Percentiles rank a stretch among this genome's conserved stretches.
These are phyloP conservation scores for Cylloceria caligata DNA, from an alignment of 2,888 invertebrate genomes.

Conservation along the genomic window DNA sequence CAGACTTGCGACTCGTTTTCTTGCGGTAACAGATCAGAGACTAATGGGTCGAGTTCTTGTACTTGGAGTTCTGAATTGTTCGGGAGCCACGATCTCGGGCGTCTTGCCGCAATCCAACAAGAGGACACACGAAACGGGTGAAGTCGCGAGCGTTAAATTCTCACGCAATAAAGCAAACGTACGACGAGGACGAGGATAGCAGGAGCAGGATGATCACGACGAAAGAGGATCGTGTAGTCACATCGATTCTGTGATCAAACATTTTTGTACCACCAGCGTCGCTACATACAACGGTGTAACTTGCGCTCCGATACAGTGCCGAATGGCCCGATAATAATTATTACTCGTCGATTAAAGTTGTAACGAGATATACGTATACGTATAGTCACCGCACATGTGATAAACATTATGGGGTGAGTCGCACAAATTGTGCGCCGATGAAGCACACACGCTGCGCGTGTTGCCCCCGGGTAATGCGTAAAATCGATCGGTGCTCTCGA, in stretches of 20 bases:
- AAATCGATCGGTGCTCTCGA: conserved; percentile 41
- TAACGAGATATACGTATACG: conserved; percentile 14
- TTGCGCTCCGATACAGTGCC: background rate
- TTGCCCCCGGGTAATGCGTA: conserved; percentile 33
- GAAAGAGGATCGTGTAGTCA: background rate
- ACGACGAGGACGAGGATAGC: background rate
- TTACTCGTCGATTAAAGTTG: conserved; percentile 42
- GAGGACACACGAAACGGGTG: conserved; percentile 41
- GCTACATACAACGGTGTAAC: conserved; percentile 11
- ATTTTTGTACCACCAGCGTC: conserved; percentile 18
- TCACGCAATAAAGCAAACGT: conserved; percentile 59
- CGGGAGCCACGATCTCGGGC: background rate
- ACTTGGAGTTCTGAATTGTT: conserved; percentile 29
- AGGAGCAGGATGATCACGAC: conserved; percentile 11
- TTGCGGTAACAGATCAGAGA: conserved; percentile 57
- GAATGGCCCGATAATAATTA: conserved; percentile 29
- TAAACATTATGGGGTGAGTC: conserved; percentile 33
- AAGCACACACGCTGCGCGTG: background rate
- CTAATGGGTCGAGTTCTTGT: conserved; percentile 62
- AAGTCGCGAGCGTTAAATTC: conserved; percentile 59
- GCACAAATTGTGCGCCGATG: conserved; percentile 32
- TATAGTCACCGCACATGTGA: conserved; percentile 7
- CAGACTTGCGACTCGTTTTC: conserved; percentile 39
- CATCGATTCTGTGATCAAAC: conserved; percentile 10
- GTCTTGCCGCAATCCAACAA: background rate